Conservation (phyloP, 2,888 invertebrate species). For the Synanthedon andrenaeformis region DNA sequence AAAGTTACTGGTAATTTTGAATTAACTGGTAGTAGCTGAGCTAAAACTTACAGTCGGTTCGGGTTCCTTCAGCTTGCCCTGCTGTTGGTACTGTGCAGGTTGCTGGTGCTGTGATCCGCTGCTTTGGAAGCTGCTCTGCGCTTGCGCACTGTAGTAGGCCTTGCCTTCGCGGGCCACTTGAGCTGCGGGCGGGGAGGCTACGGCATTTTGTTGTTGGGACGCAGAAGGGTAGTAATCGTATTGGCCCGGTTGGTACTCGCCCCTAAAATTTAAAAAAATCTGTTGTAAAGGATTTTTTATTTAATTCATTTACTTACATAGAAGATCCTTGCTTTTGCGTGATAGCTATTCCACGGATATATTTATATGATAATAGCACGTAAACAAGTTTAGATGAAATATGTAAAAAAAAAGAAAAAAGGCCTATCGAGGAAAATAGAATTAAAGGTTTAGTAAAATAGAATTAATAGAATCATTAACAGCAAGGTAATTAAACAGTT, state of each 20-base stretch:
- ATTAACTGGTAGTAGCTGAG: too few relatives aligned
- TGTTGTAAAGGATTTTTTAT: not conserved
- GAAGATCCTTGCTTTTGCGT: too few relatives aligned
- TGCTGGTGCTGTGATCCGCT: slow-evolving; percentile 6
- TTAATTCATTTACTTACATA: too few relatives aligned
- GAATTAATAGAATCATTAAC: too few relatives aligned
- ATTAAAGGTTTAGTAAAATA: too few relatives aligned
- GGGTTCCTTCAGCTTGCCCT: slow-evolving; percentile 24
- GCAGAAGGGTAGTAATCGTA: slow-evolving; percentile 17
- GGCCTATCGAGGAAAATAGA: too few relatives aligned
- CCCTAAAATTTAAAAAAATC: slow-evolving; percentile 11
- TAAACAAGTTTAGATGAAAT: too few relatives aligned
- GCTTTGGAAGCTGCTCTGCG: slow-evolving; percentile 9
- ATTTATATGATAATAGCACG: too few relatives aligned
- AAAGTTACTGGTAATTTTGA: too few relatives aligned
- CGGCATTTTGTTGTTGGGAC: slow-evolving; percentile 11
- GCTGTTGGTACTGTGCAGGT: slow-evolving; percentile 8
- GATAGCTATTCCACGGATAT: too few relatives aligned
- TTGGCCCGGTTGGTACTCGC: slow-evolving; percentile 14
- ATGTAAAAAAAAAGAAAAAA: too few relatives aligned
- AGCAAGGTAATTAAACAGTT: too few relatives aligned
- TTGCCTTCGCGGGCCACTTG: slow-evolving; percentile 24
- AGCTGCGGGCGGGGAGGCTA: slow-evolving; percentile 12
- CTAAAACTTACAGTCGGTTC: slow-evolving; percentile 50
- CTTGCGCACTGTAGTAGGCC: slow-evolving; percentile 15